Conservation (phyloP, 1,140 invertebrate genomes). For the Acarapis woodi region DNA sequence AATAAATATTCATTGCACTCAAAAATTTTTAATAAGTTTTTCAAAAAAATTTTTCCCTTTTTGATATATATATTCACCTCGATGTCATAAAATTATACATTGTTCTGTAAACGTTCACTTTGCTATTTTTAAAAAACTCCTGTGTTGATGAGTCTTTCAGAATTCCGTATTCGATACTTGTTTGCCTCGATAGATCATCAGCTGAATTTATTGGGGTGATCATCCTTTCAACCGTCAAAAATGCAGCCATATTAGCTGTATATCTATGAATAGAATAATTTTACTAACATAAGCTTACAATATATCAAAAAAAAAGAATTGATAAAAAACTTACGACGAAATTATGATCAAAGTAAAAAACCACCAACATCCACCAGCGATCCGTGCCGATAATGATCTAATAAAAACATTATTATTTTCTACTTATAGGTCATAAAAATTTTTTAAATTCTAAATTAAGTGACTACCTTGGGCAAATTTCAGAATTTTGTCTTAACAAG, state of each 20-base stretch:
- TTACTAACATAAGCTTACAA: too few species aligned
- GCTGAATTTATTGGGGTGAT: slow-evolving; percentile 68
- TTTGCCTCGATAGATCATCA: slow-evolving; percentile 71
- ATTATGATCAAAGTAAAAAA: slow-evolving; percentile 95
- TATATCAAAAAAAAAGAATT: too few species aligned
- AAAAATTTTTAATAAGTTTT: too few species aligned
- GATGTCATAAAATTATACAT: too few species aligned
- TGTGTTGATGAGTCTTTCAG: slow-evolving; percentile 42
- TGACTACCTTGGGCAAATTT: slow-evolving; percentile 82
- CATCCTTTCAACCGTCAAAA: slow-evolving; percentile 85
- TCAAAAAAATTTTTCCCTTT: too few species aligned
- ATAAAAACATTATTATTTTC: slow-evolving; percentile 21
- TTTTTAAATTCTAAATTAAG: too few species aligned
- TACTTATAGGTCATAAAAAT: too few species aligned
- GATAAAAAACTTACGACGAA: too few species aligned
- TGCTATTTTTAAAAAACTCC: slow-evolving; percentile 75
- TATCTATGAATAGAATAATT: slow-evolving; percentile 25
- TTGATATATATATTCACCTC: too few species aligned
- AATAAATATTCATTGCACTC: too few species aligned
- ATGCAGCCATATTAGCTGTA: slow-evolving; percentile 43
- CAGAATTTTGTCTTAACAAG: slow-evolving; percentile 86
- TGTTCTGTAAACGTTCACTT: too few species aligned
- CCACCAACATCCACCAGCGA: slow-evolving; percentile 94
- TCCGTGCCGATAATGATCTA: slow-evolving; percentile 65
- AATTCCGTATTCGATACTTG: slow-evolving; percentile 60